A percentile compares a stretch with the other conserved stretches of the same genome.
These are phyloP conservation scores for Helleia helle DNA, from an alignment of 2,888 invertebrate species.

Conservation along the genomic window DNA sequence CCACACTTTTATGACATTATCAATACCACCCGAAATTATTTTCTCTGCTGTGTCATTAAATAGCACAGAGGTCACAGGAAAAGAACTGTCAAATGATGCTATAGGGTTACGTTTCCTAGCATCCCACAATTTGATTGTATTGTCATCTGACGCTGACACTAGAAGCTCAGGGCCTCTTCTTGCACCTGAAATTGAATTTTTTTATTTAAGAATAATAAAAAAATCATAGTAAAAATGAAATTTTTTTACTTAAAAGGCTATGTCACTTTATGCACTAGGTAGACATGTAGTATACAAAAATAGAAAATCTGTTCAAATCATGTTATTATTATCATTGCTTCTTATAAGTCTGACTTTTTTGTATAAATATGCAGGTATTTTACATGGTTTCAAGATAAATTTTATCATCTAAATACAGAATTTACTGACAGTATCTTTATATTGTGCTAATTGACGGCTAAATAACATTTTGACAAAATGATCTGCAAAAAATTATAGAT, in stretches of 20 bases:
- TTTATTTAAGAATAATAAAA: no score
- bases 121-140: slow-evolving; percentile 94
- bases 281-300: no score
- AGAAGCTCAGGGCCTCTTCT: slow-evolving; percentile 92
- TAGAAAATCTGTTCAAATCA: no score
- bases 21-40: slow-evolving; percentile 95
- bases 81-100: slow-evolving; percentile 80
- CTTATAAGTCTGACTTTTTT: background rate
- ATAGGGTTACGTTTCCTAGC: slow-evolving; percentile 88
- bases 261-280: no score
- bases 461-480: no score
- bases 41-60: slow-evolving; percentile 98
- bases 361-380: no score
- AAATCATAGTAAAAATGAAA: no score
- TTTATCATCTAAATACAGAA: background rate
- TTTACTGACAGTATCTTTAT: no score
- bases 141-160: slow-evolving; percentile 96
- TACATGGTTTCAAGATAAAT: no score
- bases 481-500: no score
- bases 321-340: slow-evolving; percentile 12
- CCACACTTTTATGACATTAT: slow-evolving; percentile 98
- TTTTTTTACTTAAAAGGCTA: no score
- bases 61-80: slow-evolving; percentile 88
- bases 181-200: slow-evolving; percentile 76
- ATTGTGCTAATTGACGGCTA: no score